A percentile compares a stretch with the other conserved stretches of the same genome.
Conservation (phyloP, 2,888 invertebrate genomes). For the Teleogryllus oceanicus region DNA sequence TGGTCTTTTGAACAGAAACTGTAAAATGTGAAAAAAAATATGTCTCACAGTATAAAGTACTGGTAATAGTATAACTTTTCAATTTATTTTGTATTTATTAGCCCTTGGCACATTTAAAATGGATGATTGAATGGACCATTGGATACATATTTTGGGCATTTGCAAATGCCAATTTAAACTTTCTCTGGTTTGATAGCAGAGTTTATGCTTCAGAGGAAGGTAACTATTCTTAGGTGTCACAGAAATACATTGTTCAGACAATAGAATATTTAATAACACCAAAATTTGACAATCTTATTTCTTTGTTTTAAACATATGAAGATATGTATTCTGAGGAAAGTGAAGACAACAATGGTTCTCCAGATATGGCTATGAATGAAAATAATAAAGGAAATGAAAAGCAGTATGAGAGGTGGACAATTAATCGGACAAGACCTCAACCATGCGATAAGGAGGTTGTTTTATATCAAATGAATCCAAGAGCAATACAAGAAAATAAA, state of each 20-base stretch:
- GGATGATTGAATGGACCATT: constrained; percentile 40
- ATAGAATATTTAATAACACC: too few species aligned
- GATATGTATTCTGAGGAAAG: neutral
- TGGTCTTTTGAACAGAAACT: too few species aligned
- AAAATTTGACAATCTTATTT: too few species aligned
- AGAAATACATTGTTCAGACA: too few species aligned
- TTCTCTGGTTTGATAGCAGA: constrained; percentile 37
- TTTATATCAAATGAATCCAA: constrained; percentile 58
- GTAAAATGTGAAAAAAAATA: too few species aligned
- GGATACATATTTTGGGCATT: constrained; percentile 40
- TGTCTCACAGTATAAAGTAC: too few species aligned
- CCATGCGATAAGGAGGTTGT: constrained; percentile 80
- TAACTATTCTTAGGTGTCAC: neutral
- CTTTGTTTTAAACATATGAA: neutral
- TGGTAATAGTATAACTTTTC: too few species aligned
- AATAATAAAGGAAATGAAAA: constrained; percentile 19
- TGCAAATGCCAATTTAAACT: constrained; percentile 39
- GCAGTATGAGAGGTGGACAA: constrained; percentile 31
- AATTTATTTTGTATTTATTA: constrained; percentile 24
- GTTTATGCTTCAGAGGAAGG: constrained; percentile 32
- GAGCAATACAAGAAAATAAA: constrained; percentile 18
- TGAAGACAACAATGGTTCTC: neutral
- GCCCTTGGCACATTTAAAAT: constrained; percentile 39
- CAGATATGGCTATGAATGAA: neutral
- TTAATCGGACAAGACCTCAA: constrained; percentile 66